Percentiles rank a stretch among this genome's conserved stretches.
These are phyloP conservation scores for Pantelozetes paolii DNA, from an alignment of 2,888 invertebrate genomes.

Conservation along the genomic window DNA sequence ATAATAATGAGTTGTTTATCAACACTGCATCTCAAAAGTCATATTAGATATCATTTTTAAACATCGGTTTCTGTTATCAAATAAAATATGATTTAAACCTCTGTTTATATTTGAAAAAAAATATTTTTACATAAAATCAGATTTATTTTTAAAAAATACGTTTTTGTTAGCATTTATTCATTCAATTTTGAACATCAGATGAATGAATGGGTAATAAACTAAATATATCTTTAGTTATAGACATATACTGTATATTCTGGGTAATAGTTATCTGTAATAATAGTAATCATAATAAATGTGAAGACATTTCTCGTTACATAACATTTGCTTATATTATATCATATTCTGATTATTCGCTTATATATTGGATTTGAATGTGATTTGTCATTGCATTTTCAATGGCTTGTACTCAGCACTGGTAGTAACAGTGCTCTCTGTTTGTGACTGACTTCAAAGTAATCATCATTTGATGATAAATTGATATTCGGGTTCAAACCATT, in stretches of 20 bases:
- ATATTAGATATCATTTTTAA: no score
- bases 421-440: not conserved
- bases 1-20: no score
- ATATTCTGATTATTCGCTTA: constrained; percentile 8
- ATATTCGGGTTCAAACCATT: not conserved
- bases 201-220: constrained; percentile 10
- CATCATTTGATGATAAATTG: constrained; percentile 13
- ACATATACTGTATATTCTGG: no score
- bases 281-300: not conserved
- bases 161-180: no score
- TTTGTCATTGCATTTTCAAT: constrained; percentile 1
- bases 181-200: not conserved
- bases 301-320: constrained; percentile 13
- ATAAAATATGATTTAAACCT: no score
- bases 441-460: constrained; percentile 3
- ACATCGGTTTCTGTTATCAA: no score
- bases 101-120: no score
- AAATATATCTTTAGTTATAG: no score
- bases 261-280: constrained; percentile 1
- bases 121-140: no score
- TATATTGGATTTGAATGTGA: not conserved
- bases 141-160: no score
- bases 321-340: not conserved
- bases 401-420: not conserved
- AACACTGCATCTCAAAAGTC: no score